A percentile compares a stretch with the other conserved stretches of the same genome.
These are phyloP conservation scores for Schizopygopsis pylzovi DNA, from an alignment of 2,797 vertebrate genomes.

Conservation along the genomic window DNA sequence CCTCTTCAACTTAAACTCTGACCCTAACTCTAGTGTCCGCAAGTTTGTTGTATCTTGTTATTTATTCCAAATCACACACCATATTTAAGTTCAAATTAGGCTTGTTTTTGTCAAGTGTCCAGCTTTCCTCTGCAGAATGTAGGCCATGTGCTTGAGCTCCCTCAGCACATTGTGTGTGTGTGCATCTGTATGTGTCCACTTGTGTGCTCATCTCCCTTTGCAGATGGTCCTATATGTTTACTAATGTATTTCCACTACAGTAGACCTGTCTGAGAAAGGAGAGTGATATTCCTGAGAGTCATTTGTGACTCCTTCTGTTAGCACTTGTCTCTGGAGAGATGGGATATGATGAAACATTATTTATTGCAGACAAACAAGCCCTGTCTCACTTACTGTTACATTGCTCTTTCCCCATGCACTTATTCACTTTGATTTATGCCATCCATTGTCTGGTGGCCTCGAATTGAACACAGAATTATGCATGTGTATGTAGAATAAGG, in stretches of 20 bases:
- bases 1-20: background rate
- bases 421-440: conserved; percentile 44
- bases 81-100: conserved; percentile 50
- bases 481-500: conserved; percentile 28
- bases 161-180: background rate
- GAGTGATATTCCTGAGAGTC: conserved; percentile 28
- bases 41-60: background rate
- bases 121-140: conserved; percentile 8
- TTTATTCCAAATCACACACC: background rate
- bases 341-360: conserved; percentile 35
- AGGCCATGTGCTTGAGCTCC: conserved; percentile 12
- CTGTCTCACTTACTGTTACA: conserved; percentile 10
- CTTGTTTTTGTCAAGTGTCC: background rate
- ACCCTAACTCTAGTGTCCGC: background rate
- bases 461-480: conserved; percentile 15
- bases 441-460: conserved; percentile 17
- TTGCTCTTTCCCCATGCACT: conserved; percentile 13
- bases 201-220: conserved; percentile 1
- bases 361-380: conserved; percentile 35
- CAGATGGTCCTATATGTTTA: conserved; percentile 34
- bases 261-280: conserved; percentile 19
- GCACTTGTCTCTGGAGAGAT: conserved; percentile 29
- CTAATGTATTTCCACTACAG: conserved; percentile 1
- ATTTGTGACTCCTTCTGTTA: conserved; percentile 27
- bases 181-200: background rate